Conservation (phyloP, 2,113 vertebrate genomes). For the Rhinolophus sinicus region DNA sequence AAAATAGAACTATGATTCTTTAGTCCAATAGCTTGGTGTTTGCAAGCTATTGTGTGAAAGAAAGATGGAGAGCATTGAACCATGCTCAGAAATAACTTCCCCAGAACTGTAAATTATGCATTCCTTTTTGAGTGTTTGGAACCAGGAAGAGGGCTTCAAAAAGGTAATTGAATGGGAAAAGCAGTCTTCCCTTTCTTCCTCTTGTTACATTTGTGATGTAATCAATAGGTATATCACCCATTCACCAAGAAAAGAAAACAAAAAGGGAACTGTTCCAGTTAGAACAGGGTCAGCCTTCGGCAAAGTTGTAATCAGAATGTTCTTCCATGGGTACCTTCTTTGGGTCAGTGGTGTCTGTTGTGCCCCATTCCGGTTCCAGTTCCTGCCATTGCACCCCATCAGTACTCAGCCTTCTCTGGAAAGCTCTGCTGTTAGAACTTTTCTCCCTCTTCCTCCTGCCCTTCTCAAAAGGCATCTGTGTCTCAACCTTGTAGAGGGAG, state of each 20-base stretch:
- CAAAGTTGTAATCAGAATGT: not conserved
- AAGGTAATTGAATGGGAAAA: slow-evolving; percentile 25
- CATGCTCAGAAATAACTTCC: slow-evolving; percentile 37
- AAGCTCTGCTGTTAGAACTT: not conserved
- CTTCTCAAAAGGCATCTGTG: not conserved
- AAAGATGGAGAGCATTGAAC: slow-evolving; percentile 12
- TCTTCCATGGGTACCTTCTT: not conserved
- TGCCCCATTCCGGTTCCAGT: not conserved
- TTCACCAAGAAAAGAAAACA: slow-evolving; percentile 5
- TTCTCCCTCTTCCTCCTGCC: not conserved
- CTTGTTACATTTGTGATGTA: slow-evolving; percentile 44
- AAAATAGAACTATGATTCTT: slow-evolving; percentile 14
- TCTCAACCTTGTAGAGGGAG: not conserved
- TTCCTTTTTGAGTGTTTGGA: slow-evolving; percentile 45
- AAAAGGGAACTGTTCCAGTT: not conserved
- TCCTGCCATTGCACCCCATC: not conserved
- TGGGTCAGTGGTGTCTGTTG: not conserved
- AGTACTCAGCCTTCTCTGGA: not conserved
- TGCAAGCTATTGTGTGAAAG: slow-evolving; percentile 31
- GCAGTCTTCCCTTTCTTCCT: not conserved
- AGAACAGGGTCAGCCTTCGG: not conserved
- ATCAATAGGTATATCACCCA: not conserved
- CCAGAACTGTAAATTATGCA: slow-evolving; percentile 29
- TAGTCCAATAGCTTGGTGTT: not conserved
- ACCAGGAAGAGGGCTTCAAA: slow-evolving; percentile 30